Base-by-base conservation (phyloP, 2,797 vertebrate species). In the Poecilia gillii region DNA sequence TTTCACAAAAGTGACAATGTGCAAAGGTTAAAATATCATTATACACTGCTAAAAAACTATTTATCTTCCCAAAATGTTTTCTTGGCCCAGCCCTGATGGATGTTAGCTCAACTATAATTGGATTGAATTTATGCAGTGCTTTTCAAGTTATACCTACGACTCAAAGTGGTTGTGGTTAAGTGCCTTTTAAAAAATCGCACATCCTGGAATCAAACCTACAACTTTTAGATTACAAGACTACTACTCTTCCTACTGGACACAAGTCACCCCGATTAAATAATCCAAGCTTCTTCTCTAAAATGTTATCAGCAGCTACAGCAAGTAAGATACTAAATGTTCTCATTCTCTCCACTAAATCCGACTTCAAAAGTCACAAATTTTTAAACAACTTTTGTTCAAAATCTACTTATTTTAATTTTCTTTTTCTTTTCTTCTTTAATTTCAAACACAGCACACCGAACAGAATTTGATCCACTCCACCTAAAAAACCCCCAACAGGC, bases 361-460 rank as follows among this genome's bases (percentile, higher is more conserved):
- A 36, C 59, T 64, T 20, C 31, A 51, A 51, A 51, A 51, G 51
- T 53, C 23, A 53, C 23, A 53, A 1, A 9, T 53, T 53, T 9
- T 25, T 11, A 25, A 11, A 3, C 18, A 9, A 53, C 1, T 25
- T 25, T 59, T 6, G 55, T 59, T 59, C n/a, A 31, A 59, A 14
- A 31, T 5, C 25, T 76, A 64, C 71, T 78, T 64, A 31, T 14
- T 16, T 25, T 75, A 78, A 39, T 9, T 6, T 83, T 18, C 66
- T 81, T 28, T 59, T 75, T 76, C 72, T 74, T 12, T 81, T 88
- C 64, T 80, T 68, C 33, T 49, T 3, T 55, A 74, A 31, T 53
- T 43, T 39, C 23, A 28, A 72, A 80, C 71, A 64, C 53, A 85
- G 79, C 73, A 49, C 74, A 57, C 76, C 71, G 20, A 49, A 68